Conservation (phyloP, 1,140 invertebrate genomes). For the Gerris buenoi region DNA sequence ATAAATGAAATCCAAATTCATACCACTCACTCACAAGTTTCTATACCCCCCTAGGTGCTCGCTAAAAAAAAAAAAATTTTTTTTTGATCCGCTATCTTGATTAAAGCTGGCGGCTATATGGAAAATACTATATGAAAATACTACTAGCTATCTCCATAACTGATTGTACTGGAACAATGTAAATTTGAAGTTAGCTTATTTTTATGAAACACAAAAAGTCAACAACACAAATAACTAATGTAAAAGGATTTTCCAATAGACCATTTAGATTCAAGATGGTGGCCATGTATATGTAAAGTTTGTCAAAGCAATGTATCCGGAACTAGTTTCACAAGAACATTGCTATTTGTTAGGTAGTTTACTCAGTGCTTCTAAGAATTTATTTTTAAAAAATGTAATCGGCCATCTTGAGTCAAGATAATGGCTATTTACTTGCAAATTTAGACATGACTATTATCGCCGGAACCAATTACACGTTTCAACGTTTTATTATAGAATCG, state of each 20-base stretch:
- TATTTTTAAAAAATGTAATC: no score
- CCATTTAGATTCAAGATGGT: not conserved
- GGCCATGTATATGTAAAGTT: not conserved
- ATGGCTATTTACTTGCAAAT: no score
- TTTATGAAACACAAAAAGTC: not conserved
- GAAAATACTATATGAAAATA: no score
- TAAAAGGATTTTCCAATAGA: not conserved
- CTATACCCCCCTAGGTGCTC: not conserved
- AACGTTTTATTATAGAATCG: no score
- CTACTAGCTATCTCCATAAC: not conserved
- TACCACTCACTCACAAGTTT: not conserved
- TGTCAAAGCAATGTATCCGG: not conserved
- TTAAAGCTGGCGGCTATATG: no score
- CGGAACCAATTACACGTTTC: no score
- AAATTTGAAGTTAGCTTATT: not conserved
- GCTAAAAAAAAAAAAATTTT: not conserved
- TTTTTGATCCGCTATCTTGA: not conserved
- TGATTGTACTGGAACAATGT: not conserved
- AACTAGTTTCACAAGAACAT: not conserved
- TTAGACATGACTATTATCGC: no score
- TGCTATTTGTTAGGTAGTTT: not conserved
- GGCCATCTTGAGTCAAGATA: no score
- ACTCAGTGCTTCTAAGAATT: no score
- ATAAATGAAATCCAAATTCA: not conserved
- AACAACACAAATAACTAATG: not conserved